These are phyloP conservation scores for Mamestra configurata DNA, from an alignment of 1,140 invertebrate species.

Conservation along the genomic window DNA sequence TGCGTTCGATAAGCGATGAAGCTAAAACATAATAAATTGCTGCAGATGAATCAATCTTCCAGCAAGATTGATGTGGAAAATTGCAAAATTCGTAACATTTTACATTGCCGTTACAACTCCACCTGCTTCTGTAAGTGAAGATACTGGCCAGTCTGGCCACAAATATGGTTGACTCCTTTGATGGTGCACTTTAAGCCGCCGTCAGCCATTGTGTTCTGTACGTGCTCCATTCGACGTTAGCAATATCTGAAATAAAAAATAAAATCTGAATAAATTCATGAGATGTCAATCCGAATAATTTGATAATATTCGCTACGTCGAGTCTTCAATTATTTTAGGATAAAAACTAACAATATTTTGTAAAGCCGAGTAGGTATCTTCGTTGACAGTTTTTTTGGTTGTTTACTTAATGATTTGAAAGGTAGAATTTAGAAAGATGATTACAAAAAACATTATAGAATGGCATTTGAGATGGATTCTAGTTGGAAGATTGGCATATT, in stretches of 20 bases:
- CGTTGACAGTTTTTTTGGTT: neutral
- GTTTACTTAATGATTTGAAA: neutral
- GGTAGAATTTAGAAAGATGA: neutral
- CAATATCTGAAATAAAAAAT: neutral
- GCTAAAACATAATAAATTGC: neutral
- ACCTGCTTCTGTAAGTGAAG: neutral
- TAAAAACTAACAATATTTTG: neutral
- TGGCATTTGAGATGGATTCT: neutral
- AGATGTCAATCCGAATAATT: neutral
- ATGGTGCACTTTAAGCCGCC: neutral
- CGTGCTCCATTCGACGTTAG: too few relatives aligned
- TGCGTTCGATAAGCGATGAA: neutral
- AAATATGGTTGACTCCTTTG: neutral
- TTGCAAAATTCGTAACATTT: neutral
- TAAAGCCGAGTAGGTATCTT: neutral
- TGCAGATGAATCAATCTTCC: neutral
- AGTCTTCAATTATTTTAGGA: neutral
- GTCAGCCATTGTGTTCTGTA: neutral
- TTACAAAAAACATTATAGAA: too few relatives aligned
- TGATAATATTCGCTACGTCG: neutral
- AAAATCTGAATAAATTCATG: neutral
- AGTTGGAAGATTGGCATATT: slow-evolving; percentile 10
- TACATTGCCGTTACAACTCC: neutral
- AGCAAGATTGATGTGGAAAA: neutral
- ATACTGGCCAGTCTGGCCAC: neutral